Evolutionary conservation across 1,140 invertebrate genomes (phyloP), one percentile per base, ranked within the genome.

Genomic region (Drosophila novamexicana): DNA sequence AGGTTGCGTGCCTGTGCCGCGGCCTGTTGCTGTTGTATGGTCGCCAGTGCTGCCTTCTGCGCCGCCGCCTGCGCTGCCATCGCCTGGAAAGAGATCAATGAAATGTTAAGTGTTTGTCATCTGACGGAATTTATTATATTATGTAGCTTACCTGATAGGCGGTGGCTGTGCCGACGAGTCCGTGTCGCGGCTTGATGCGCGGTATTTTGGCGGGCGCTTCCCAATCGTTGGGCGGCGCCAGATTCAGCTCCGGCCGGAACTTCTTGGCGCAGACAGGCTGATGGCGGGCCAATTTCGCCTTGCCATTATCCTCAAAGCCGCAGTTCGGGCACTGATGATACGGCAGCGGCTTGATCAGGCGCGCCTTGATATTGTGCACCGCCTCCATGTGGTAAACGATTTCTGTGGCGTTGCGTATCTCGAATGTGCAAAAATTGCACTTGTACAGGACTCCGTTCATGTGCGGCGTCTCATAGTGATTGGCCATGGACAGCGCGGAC

Each of bases 291-390:
- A 98, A 93, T 93, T 98, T 98, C n/a, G 96, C 96, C 93, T 98
- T 98, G 63, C 97, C 96, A 90, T 98, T 98, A 81, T 98, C 97
- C 92, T 99, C 98, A 89, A 98, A 99, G 1, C 97, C 96, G 94
- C 98, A 99, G 86, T 98, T 97, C 0, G 97, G 95, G 92, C 98
- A 99, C 82, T 98, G 97, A 93, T 98, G 98, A 91, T 97, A 97
- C 0, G 96, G 95, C 37, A 96, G 95, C 7, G 97, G 97, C 62
- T 96, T 94, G 79, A 98, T 97, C 42, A 98, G 93, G 69, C 96
- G 94, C 9, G 96, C 97, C 62, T 95, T 94, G 9, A 97, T 95
- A 77, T 96, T 96, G 92, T 99, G 98, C 81, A 97, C 95, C 0
- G 95, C 95, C 84, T 98, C 96, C 96, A 98, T 98, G 81, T 99